phyloP scores from a whole-genome alignment of 2,113 vertebrate genomes.

The Perccottus glenii region DNA sequence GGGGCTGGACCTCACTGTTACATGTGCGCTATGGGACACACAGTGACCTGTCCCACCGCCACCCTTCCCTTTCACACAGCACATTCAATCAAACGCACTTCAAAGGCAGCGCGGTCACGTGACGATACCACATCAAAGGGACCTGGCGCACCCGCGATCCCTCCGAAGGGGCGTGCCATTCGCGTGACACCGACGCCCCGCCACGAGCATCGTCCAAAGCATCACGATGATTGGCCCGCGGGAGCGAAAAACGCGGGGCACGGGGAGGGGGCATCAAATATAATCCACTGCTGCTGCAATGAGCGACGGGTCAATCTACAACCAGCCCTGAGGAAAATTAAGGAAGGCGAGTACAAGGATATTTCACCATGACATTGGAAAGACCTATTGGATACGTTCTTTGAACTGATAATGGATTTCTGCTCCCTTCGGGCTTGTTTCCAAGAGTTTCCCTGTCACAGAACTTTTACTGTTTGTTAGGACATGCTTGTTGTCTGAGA shows the following conservation, averaged over 20 bases:
- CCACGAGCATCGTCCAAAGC: slow-evolving; percentile 57
- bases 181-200: slow-evolving; percentile 53
- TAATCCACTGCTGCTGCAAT: slow-evolving; percentile 49
- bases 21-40: slow-evolving; percentile 8
- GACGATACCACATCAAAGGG: slow-evolving; percentile 59
- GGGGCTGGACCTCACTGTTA: background rate
- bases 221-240: slow-evolving; percentile 67
- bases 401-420: slow-evolving; percentile 32
- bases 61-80: slow-evolving; percentile 18
- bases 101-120: slow-evolving; percentile 50
- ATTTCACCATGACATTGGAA: slow-evolving; percentile 21
- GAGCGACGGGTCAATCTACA: slow-evolving; percentile 27
- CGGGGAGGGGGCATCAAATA: slow-evolving; percentile 59
- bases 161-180: slow-evolving; percentile 20
- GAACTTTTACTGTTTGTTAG: slow-evolving; percentile 23
- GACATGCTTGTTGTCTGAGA: slow-evolving; percentile 27
- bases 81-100: slow-evolving; percentile 44
- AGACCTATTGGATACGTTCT: background rate
- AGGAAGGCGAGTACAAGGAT: background rate
- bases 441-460: slow-evolving; percentile 19
- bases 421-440: slow-evolving; percentile 14
- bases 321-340: background rate
- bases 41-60: slow-evolving; percentile 4
- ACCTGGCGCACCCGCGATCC: slow-evolving; percentile 15
- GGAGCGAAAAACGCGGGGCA: slow-evolving; percentile 37